Percentiles rank a stretch among this genome's conserved stretches.
phyloP scores from a whole-genome alignment of 1,140 invertebrate genomes.

The Carposina sasakii region DNA sequence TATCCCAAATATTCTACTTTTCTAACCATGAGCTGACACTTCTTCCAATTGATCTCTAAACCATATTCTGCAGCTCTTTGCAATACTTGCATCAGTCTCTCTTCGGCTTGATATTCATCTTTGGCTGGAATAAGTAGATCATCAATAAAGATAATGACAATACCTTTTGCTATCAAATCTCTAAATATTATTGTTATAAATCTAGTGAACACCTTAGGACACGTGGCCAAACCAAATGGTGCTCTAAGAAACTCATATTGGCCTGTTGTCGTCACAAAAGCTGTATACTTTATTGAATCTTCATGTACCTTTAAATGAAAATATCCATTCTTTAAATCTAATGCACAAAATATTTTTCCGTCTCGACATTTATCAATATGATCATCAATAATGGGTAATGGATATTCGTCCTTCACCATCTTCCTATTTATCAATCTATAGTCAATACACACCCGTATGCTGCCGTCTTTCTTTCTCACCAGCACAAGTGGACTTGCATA shows the following conservation, averaged over 20 bases:
- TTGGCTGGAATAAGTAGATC: conserved; percentile 5
- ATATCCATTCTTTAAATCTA: conserved; percentile 1
- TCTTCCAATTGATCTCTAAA: not conserved
- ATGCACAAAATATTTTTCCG: not conserved
- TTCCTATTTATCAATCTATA: conserved; percentile 17
- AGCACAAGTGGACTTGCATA: conserved; percentile 23
- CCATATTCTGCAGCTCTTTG: conserved; percentile 2
- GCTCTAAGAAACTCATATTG: conserved; percentile 4
- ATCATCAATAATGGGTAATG: conserved; percentile 4
- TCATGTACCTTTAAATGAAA: conserved; percentile 1
- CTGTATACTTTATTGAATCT: conserved; percentile 4
- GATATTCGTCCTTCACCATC: conserved; percentile 5
- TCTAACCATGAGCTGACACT: not conserved
- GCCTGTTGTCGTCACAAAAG: not conserved
- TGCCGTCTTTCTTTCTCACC: conserved; percentile 17
- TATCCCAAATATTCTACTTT: conserved; percentile 1
- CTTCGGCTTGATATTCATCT: not conserved
- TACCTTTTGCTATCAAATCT: not conserved
- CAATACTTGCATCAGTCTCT: not conserved
- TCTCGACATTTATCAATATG: not conserved
- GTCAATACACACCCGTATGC: conserved; percentile 14
- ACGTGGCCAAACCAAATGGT: conserved; percentile 3
- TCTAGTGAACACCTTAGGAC: conserved; percentile 6
- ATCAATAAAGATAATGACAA: conserved; percentile 3
- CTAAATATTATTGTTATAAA: conserved; percentile 1